These are phyloP conservation scores for Ctena decussata DNA, from an alignment of 2,888 invertebrate species.

Conservation along the genomic window DNA sequence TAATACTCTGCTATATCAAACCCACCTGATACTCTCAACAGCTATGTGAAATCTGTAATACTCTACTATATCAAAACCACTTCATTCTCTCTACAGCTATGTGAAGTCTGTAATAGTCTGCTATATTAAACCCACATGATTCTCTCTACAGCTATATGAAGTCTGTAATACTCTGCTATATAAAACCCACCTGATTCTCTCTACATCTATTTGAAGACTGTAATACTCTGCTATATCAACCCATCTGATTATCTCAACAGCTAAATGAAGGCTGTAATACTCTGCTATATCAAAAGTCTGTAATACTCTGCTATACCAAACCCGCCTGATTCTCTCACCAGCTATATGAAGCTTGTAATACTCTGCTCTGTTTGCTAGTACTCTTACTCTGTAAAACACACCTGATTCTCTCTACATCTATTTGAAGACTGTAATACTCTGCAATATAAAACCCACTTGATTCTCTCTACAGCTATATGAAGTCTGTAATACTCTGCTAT, in stretches of 20 bases:
- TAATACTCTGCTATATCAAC: conserved; percentile 90
- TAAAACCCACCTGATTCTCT: conserved; percentile 83
- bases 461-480: conserved; percentile 90
- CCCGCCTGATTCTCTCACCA: conserved; percentile 90
- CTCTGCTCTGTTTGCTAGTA: too few species aligned
- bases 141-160: conserved; percentile 90
- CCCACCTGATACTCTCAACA: conserved; percentile 70
- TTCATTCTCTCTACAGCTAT: conserved; percentile 90
- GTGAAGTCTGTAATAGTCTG: conserved; percentile 91
- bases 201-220: conserved; percentile 19
- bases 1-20: too few species aligned
- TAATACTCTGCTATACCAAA: conserved; percentile 90
- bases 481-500: conserved; percentile 92
- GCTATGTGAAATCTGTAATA: background rate
- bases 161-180: conserved; percentile 91
- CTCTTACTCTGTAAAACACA: too few species aligned
- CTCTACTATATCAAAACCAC: too few species aligned
- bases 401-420: conserved; percentile 90
- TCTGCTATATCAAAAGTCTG: conserved; percentile 90
- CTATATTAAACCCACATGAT: conserved; percentile 90
- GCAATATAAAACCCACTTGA: conserved; percentile 90
- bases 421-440: conserved; percentile 91
- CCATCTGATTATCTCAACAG: conserved; percentile 90
- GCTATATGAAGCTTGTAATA: conserved; percentile 91
- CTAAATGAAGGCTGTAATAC: conserved; percentile 91